Base-by-base conservation (phyloP, 2,888 invertebrate genomes). In the Helobdella robusta region DNA sequence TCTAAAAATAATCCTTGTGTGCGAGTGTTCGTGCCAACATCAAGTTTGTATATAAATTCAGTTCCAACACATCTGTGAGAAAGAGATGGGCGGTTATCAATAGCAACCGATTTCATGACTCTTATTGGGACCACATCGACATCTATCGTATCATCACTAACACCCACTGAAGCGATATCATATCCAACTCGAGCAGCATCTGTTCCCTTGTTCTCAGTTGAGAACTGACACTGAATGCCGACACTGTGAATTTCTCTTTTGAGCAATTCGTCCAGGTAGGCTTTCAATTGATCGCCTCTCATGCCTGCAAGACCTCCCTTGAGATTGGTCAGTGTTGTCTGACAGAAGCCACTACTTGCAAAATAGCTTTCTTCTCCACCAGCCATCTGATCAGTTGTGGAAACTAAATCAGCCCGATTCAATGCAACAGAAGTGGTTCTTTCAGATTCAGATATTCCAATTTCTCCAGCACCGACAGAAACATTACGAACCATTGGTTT, bases 401-500 rank as follows among this genome's bases (percentile, higher is more conserved):
- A n/a, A 34, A 35, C n/a, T n/a, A n/a, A n/a, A n/a, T n/a, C n/a
- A n/a, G n/a, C n/a, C 18, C 34, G n/a, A 6, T 30, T 30, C 56
- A 30, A 32, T n/a, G 28, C 32, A 6, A 56, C 15, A 28, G 32
- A 28, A 2, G 32, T 28, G 28, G 56, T 35, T 23, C 30, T 30
- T 18, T 30, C 28, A 0, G 34, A 36, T 25, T 52, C 64, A n/a
- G 64, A 50, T 11, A 71, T 64, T 6, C 69, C 68, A 20, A 71
- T 68, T 65, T 71, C 71, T 15, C 76, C 76, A 32, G 75, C 77
- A 64, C 75, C 76, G 5, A 78, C 73, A 4, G 77, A 77, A 20
- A 77, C 73, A 40, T 73, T 74, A 32, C 76, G 68, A 15, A 73
- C 75, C 28, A 71, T 44, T 0, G 77, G 77, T 67, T 74, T 74